Evolutionary conservation across 2,888 invertebrate genomes (phyloP), one percentile per base, ranked within the genome.

Genomic region (Sturmia bella): DNA sequence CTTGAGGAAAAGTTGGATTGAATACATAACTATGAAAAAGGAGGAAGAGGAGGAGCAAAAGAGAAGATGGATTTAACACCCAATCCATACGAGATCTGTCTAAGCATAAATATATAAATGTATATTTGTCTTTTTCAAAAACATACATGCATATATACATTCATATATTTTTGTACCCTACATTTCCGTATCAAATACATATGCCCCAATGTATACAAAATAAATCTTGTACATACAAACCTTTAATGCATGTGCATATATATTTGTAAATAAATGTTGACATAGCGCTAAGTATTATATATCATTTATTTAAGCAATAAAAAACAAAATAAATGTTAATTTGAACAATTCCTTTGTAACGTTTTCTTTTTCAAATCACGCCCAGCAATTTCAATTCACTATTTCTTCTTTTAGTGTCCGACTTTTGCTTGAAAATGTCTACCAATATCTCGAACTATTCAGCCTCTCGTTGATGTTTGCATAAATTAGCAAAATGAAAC

Each of bases 181-280:
- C 48, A 48, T 63, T 43, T 70, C 43, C 43, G 86, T 85, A 75
- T 85, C 86, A 85, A 87, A 88, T 89, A 89, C 89, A 89, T n/a
- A n/a, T n/a, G n/a, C n/a, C 90, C 90, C 90, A 90, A 90, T 90
- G 90, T 90, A 89, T 90, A 59, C 27, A 57, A 50, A 52, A 50
- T 32, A 72, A 45, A 61, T 54, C 73, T 61, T 72, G 41, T 69
- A 69, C 68, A 37, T 54, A 27, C 15, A 48, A 57, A 48, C 19
- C 13, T 52, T 39, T 21, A 37, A 63, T 66, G 45, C 11, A 63
- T 56, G 50, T 43, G 39, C 43, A 41, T 59, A n/a, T 59, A 57
- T 32, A 63, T 64, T 48, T 72, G 63, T 45, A 81, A 66, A 81
- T 70, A 79, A 79, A 73, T 79, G 81, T 78, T 82, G 81, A 82